These are phyloP conservation scores for Centruroides vittatus DNA, from an alignment of 1,140 invertebrate species.

Conservation along the genomic window DNA sequence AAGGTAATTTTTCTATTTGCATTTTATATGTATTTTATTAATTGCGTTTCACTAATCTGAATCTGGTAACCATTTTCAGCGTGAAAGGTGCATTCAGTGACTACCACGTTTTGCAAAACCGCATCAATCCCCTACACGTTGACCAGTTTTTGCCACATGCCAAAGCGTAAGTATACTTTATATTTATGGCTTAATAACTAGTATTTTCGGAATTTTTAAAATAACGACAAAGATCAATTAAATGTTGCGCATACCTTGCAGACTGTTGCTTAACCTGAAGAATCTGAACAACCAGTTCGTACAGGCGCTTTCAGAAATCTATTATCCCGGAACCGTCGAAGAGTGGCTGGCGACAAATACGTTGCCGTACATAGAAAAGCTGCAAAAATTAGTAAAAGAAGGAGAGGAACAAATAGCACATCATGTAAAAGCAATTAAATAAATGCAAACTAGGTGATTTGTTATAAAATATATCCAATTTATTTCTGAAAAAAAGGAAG, in stretches of 20 bases:
- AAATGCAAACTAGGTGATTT: too few species aligned
- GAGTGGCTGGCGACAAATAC: slow-evolving; percentile 11
- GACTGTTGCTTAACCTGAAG: slow-evolving; percentile 11
- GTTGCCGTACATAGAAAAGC: slow-evolving; percentile 7
- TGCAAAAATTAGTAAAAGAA: slow-evolving; percentile 10
- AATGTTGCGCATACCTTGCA: not conserved
- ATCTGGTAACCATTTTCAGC: not conserved
- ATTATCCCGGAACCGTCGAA: slow-evolving; percentile 9
- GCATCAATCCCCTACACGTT: slow-evolving; percentile 12
- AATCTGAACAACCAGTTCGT: slow-evolving; percentile 8
- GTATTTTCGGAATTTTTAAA: not conserved
- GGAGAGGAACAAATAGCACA: slow-evolving; percentile 5
- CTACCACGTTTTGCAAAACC: slow-evolving; percentile 10
- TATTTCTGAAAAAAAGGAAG: too few species aligned
- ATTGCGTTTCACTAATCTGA: too few species aligned
- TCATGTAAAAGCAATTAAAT: too few species aligned
- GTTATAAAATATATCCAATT: too few species aligned
- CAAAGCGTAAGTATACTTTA: slow-evolving; percentile 9
- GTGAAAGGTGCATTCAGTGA: slow-evolving; percentile 14
- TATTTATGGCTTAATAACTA: not conserved
- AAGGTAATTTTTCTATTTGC: not conserved
- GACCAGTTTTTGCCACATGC: slow-evolving; percentile 15
- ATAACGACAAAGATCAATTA: not conserved
- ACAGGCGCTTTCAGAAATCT: slow-evolving; percentile 4
- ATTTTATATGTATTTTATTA: too few species aligned